Evolutionary conservation across 2,888 invertebrate species (phyloP), one percentile per base, ranked within the genome.

Genomic region (Aquatica leii): DNA sequence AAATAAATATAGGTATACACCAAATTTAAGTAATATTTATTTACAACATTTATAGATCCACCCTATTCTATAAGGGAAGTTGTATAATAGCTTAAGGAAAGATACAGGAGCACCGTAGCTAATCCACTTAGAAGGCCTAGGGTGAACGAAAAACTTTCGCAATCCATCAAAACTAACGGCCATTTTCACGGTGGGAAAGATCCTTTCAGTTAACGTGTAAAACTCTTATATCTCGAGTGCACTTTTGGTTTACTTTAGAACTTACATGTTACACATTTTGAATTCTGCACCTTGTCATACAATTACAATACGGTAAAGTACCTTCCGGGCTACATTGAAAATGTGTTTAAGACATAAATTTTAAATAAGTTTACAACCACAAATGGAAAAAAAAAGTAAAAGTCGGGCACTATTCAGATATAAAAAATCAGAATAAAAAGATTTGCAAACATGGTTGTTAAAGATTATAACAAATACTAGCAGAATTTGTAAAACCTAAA

Each of bases 101-200:
- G 37, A n/a, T 37, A n/a, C 2, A 61, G 37, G 56, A 50, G 54
- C 59, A 63, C 65, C 69, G 66, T 51, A 60, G 62, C 64, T 65
- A 69, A 69, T 69, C 66, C 66, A 66, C 66, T 69, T 69, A 69
- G 57, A 65, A 61, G 58, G 46, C 62, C 58, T 46, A 59, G 56
- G 63, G 57, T 51, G 54, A 58, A 54, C 54, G 60, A 61, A 66
- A 69, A 69, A 67, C 62, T 69, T 69, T 57, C 51, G 40, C 65
- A 55, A 65, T 62, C 64, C 55, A 62, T 61, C 65, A 65, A 56
- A 54, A 40, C 49, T 58, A 61, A 62, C 55, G 63, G 62, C 61
- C 61, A 67, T 71, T 71, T 71, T 71, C 69, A 71, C 68, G 68
- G 68, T 68, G 69, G 65, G 63, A 70, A 65, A 66, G 64, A 58